A percentile compares a stretch with the other conserved stretches of the same genome.
phyloP scores from a whole-genome alignment of 2,113 vertebrate genomes.

The Orthonyx spaldingii region DNA sequence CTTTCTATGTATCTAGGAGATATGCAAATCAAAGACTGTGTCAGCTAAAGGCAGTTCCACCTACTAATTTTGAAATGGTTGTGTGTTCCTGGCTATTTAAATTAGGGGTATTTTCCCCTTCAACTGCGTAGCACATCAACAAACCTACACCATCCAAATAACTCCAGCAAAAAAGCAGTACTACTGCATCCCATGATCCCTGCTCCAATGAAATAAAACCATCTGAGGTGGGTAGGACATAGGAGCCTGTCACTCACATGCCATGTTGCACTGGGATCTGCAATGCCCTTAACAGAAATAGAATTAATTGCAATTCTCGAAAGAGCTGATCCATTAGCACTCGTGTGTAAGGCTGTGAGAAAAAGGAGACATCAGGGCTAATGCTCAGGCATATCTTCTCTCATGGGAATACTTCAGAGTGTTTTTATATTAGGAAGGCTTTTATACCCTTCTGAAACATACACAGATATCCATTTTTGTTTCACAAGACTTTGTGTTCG shows the following conservation, averaged over 20 bases:
- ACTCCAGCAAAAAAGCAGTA: background rate
- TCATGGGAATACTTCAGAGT: background rate
- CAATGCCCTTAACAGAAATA: background rate
- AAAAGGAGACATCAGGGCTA: background rate
- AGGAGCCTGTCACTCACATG: background rate
- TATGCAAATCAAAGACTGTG: background rate
- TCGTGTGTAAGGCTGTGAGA: background rate
- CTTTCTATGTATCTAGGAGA: background rate
- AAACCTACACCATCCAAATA: background rate
- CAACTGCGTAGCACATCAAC: background rate
- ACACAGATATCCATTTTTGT: background rate
- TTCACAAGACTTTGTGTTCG: background rate
- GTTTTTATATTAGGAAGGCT: background rate
- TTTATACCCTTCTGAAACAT: background rate
- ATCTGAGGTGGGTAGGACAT: background rate
- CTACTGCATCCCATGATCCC: background rate
- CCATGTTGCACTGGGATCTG: background rate
- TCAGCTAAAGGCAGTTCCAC: background rate
- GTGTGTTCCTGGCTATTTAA: background rate
- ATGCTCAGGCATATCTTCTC: background rate
- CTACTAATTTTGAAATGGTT: background rate
- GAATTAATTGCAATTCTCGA: background rate
- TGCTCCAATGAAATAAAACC: background rate
- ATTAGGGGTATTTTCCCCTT: background rate
- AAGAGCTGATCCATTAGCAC: constrained; percentile 20